phyloP scores from a whole-genome alignment of 2,797 vertebrate genomes.

The Molossus molossus region DNA sequence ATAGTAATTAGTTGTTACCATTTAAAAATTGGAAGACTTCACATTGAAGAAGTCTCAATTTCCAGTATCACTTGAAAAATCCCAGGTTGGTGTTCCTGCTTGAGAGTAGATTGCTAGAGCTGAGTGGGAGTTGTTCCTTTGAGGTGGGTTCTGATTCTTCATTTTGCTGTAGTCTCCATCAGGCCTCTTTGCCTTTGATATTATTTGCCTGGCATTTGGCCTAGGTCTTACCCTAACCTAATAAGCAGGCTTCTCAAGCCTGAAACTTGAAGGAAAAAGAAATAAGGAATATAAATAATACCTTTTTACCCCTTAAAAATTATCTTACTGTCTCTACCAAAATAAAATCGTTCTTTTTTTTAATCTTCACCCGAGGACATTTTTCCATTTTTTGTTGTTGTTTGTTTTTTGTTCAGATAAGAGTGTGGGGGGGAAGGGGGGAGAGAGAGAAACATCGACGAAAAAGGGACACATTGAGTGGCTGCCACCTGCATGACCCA shows the following conservation, averaged over 20 bases:
- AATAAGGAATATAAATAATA: conserved; percentile 45
- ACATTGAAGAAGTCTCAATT: conserved; percentile 32
- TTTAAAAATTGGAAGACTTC: conserved; percentile 36
- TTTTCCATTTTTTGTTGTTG: no score
- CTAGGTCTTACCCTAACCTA: background rate
- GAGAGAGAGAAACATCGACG: no score
- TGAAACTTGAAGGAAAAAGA: conserved; percentile 48
- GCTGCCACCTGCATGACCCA: no score
- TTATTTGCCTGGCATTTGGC: conserved; percentile 19
- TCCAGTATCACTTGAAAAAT: conserved; percentile 25
- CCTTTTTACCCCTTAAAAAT: background rate
- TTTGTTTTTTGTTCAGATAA: no score
- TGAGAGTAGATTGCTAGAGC: conserved; percentile 7
- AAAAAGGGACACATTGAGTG: no score
- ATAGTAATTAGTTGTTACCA: conserved; percentile 15
- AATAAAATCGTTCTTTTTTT: conserved; percentile 47
- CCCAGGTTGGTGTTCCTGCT: background rate
- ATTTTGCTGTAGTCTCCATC: background rate
- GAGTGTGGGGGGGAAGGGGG: no score
- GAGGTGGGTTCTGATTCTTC: background rate
- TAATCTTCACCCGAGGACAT: no score
- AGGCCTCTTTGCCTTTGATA: conserved; percentile 40
- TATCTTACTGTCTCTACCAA: background rate
- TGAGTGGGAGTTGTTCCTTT: background rate
- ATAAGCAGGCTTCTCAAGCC: background rate